Evolutionary conservation across 2,113 vertebrate species (phyloP), one percentile per base, ranked within the genome.

Genomic region (Anoura caudifer): DNA sequence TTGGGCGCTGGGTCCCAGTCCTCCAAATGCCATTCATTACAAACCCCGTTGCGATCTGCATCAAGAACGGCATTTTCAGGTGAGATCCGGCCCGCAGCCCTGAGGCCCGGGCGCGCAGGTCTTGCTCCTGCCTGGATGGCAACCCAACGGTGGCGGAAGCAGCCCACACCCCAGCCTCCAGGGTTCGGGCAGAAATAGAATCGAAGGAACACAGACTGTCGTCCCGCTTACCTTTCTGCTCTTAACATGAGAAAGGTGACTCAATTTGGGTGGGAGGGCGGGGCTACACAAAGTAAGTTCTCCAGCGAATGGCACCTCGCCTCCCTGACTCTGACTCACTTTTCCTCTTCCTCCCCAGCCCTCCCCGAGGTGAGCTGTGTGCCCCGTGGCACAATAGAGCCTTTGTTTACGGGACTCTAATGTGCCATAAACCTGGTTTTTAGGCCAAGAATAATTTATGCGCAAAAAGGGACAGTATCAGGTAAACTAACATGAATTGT

Each of bases 361-460:
- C 59, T 47, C 56, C 87, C 59, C 31, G 2, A 6, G 38, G 67
- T 85, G 61, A 76, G 59, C 38, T 52, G 24, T 47, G 65, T 91
- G 83, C 75, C 67, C 50, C 4, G 41, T 56, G 41, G 47, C 81
- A 96, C 95, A 96, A 96, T 54, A 43, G 59, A 26, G 1, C 65
- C 90, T 96, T 87, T 96, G 95, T 97, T 89, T 77, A 63, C 16
- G 65, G 83, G 59, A 84, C 14, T 93, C 61, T 76, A 54, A 92
- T 73, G 47, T 43, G 85, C 81, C 92, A 54, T 76, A 76, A 94
- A 81, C 87, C 33, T 31, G 69, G 83, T 69, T 87, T 90, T 33
- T 59, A 90, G 61, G 63, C 83, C 92, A 95, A 82, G 63, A 95
- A 80, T 67, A 91, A 87, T 91, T 85, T 56, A 87, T 41, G 47